Conservation (phyloP, 2,113 vertebrate species). For the Trinectes maculatus region DNA sequence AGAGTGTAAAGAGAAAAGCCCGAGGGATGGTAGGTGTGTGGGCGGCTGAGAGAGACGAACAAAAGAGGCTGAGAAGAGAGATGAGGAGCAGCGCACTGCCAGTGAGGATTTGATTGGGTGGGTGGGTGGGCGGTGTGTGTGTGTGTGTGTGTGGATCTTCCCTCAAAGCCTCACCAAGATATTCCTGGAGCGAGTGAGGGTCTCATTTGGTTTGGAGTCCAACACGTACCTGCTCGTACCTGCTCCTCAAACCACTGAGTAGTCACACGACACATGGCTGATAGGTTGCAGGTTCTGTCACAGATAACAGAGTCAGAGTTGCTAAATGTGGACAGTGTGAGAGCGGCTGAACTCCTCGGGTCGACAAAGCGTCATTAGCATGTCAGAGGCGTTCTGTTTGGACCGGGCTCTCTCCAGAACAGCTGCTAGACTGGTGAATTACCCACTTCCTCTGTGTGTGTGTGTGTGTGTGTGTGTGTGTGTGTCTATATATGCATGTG, state of each 20-base stretch:
- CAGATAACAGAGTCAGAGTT: slow-evolving; percentile 45
- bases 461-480: slow-evolving; percentile 13
- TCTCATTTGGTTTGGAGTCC: slow-evolving; percentile 71
- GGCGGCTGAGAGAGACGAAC: slow-evolving; percentile 81
- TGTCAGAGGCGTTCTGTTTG: slow-evolving; percentile 60
- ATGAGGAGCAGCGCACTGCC: slow-evolving; percentile 64
- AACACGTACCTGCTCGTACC: slow-evolving; percentile 34
- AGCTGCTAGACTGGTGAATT: slow-evolving; percentile 69
- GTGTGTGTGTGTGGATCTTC: slow-evolving; percentile 53
- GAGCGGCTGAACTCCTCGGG: slow-evolving; percentile 47
- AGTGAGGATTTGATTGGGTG: slow-evolving; percentile 72
- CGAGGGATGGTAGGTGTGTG: slow-evolving; percentile 80
- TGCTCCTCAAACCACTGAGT: slow-evolving; percentile 57
- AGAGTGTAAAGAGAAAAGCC: slow-evolving; percentile 75
- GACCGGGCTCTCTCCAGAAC: slow-evolving; percentile 48
- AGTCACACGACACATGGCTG: slow-evolving; percentile 48
- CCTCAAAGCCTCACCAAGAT: slow-evolving; percentile 73
- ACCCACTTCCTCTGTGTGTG: slow-evolving; percentile 51
- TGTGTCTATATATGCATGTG: slow-evolving; percentile 23
- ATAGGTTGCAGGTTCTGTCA: slow-evolving; percentile 48
- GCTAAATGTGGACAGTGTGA: slow-evolving; percentile 33
- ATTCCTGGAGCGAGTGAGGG: slow-evolving; percentile 69
- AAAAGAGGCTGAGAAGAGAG: slow-evolving; percentile 78
- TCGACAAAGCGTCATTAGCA: slow-evolving; percentile 62
- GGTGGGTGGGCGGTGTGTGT: slow-evolving; percentile 51